Conservation (phyloP, 2,888 invertebrate genomes). For the Stenchaetothrips biformis region DNA sequence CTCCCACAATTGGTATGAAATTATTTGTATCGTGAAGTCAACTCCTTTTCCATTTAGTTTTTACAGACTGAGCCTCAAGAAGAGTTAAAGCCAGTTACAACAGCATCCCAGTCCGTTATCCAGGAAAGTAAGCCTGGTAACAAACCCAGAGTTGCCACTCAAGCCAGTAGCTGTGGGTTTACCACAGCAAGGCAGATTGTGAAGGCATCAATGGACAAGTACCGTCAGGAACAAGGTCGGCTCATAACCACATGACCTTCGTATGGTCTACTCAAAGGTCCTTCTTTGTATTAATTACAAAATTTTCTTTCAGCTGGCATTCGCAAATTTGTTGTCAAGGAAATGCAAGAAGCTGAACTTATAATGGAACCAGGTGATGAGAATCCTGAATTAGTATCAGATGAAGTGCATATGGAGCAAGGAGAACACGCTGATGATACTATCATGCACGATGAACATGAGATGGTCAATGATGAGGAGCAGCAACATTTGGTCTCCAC, state of each 20-base stretch:
- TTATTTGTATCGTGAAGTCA: background rate
- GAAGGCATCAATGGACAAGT: conserved; percentile 11
- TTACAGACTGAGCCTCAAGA: background rate
- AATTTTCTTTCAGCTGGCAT: background rate
- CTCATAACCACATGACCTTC: background rate
- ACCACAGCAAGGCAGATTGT: conserved; percentile 1
- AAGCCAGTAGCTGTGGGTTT: background rate
- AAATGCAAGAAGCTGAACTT: conserved; percentile 33
- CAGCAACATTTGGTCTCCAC: background rate
- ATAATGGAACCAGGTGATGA: conserved; percentile 30
- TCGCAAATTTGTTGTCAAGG: conserved; percentile 35
- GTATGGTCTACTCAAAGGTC: background rate
- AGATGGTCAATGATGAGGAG: conserved; percentile 2
- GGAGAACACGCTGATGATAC: background rate
- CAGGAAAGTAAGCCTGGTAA: background rate
- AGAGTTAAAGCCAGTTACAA: background rate
- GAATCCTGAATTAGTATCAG: background rate
- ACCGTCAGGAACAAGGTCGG: background rate
- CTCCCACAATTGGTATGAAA: background rate
- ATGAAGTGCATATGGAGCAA: background rate
- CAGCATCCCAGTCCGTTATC: background rate
- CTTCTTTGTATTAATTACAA: background rate
- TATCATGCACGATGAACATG: background rate
- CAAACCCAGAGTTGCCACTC: background rate
- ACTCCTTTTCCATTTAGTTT: background rate